Evolutionary conservation across 2,797 vertebrate genomes (phyloP).

Genomic region (Gadopsis bispinosus): DNA sequence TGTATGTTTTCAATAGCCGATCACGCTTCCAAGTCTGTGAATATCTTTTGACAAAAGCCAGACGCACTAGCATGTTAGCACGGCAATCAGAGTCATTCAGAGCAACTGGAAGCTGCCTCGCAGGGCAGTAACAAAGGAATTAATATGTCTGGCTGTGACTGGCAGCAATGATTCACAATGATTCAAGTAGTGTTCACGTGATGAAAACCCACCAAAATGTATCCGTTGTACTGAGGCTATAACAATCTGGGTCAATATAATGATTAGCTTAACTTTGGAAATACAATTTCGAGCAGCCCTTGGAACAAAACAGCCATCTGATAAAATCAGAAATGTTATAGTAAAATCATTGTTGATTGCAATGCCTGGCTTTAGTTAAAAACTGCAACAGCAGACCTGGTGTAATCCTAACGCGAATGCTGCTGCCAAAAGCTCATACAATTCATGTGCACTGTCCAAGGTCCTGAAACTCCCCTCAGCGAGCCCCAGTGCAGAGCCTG

Average conservation of each 20-base stretch:
- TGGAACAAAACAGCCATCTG: not conserved
- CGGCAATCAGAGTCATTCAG: slow-evolving; percentile 25
- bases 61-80: not conserved
- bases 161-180: not conserved
- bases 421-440: not conserved
- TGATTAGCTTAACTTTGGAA: slow-evolving; percentile 16
- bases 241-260: slow-evolving; percentile 3
- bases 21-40: slow-evolving; percentile 31
- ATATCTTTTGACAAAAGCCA: slow-evolving; percentile 32
- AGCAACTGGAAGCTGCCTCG: slow-evolving; percentile 1
- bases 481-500: not conserved
- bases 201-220: not conserved
- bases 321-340: not conserved
- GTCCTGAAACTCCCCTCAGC: slow-evolving; percentile 41
- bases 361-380: not conserved
- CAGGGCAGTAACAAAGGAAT: slow-evolving; percentile 13
- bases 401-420: not conserved
- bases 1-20: slow-evolving; percentile 30
- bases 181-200: slow-evolving; percentile 1
- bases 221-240: not conserved
- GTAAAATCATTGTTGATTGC: slow-evolving; percentile 4
- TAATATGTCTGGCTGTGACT: slow-evolving; percentile 10
- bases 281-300: not conserved
- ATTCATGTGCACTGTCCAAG: slow-evolving; percentile 40
- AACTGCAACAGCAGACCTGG: not conserved